Conservation (phyloP, 1,140 invertebrate genomes). For the Drosophila watanabei region DNA sequence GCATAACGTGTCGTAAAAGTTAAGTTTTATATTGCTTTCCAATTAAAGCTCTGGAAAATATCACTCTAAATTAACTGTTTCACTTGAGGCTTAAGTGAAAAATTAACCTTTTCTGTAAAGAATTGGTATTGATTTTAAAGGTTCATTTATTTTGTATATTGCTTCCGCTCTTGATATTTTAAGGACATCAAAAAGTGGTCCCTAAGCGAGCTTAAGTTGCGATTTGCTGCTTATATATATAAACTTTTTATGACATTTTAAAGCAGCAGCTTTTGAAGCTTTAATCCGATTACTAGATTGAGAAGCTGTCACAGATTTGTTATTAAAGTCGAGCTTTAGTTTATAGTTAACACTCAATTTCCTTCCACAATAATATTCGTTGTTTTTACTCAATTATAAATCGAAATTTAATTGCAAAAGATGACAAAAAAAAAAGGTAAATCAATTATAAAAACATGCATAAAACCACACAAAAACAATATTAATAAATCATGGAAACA, state of each 20-base stretch:
- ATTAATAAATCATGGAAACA: conserved; percentile 16
- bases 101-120: background rate
- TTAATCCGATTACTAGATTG: conserved; percentile 1
- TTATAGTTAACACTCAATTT: background rate
- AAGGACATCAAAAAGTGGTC: background rate
- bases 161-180: background rate
- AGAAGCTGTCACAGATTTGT: background rate
- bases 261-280: background rate
- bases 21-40: background rate
- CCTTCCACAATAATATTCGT: background rate
- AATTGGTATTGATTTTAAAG: conserved; percentile 1
- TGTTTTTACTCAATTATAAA: conserved; percentile 15
- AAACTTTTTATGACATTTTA: background rate
- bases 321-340: background rate
- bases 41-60: background rate
- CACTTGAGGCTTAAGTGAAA: background rate
- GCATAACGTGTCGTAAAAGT: background rate
- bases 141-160: background rate
- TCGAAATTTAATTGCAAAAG: background rate
- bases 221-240: background rate
- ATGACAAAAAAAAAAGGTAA: background rate
- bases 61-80: conserved; percentile 5
- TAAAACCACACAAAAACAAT: conserved; percentile 17
- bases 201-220: background rate
- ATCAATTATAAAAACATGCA: conserved; percentile 18